phyloP scores from a whole-genome alignment of 2,888 invertebrate genomes.

The Kuschelorhynchus macadamiae region DNA sequence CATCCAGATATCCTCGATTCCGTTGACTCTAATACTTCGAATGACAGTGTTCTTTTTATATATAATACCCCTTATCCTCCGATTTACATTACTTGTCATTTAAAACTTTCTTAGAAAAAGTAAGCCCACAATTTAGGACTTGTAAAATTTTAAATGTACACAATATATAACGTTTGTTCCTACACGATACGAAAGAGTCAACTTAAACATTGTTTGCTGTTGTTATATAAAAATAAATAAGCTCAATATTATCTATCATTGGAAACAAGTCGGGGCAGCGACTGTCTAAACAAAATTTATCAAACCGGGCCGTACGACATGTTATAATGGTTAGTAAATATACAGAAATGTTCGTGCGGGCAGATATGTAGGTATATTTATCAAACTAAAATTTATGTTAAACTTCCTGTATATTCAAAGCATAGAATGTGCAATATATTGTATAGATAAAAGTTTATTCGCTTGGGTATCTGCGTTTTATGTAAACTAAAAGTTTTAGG shows the following conservation, averaged over 20 bases:
- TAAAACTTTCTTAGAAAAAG: too few relatives aligned
- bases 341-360: slow-evolving; percentile 44
- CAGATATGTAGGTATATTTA: slow-evolving; percentile 49
- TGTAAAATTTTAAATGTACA: too few relatives aligned
- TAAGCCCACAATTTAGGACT: too few relatives aligned
- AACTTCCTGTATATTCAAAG: slow-evolving; percentile 50
- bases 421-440: slow-evolving; percentile 47
- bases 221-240: too few relatives aligned
- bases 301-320: slow-evolving; percentile 37
- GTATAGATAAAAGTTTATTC: slow-evolving; percentile 50
- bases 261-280: slow-evolving; percentile 24
- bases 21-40: too few relatives aligned
- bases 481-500: slow-evolving; percentile 49
- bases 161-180: too few relatives aligned
- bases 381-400: slow-evolving; percentile 52
- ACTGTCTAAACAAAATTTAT: slow-evolving; percentile 47
- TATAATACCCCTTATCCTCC: too few relatives aligned
- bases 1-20: too few relatives aligned
- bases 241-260: slow-evolving; percentile 10
- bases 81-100: too few relatives aligned
- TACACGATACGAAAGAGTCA: too few relatives aligned
- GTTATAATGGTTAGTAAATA: slow-evolving; percentile 46
- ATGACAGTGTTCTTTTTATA: too few relatives aligned
- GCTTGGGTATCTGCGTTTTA: slow-evolving; percentile 45
- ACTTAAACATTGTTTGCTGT: too few relatives aligned